phyloP scores from a whole-genome alignment of 2,888 invertebrate genomes.

The Acronicta alni region DNA sequence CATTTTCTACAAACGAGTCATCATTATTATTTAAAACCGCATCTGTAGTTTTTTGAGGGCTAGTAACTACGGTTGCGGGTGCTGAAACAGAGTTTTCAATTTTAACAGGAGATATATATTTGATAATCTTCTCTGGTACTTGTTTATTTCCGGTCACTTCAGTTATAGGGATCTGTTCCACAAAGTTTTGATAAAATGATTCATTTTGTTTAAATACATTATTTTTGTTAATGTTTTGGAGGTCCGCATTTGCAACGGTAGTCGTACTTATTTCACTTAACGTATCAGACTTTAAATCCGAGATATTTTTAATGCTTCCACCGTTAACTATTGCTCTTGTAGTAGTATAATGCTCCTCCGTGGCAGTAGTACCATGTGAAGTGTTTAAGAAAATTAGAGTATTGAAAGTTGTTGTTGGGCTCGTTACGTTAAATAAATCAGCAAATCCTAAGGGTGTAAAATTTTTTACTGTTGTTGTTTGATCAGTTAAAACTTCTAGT shows the following conservation, averaged over 20 bases:
- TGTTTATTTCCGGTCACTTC: background rate
- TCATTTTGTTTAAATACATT: slow-evolving; percentile 1
- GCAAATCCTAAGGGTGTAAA: background rate
- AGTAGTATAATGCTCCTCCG: background rate
- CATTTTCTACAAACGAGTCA: slow-evolving; percentile 2
- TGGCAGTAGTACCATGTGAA: no score
- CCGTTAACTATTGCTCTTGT: background rate
- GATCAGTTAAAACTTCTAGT: background rate
- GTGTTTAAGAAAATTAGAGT: background rate
- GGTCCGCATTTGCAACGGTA: background rate
- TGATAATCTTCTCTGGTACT: background rate
- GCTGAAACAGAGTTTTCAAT: background rate
- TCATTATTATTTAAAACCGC: background rate
- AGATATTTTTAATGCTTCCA: no score
- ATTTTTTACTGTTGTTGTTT: slow-evolving; percentile 1
- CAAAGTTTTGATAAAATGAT: background rate
- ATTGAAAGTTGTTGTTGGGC: background rate
- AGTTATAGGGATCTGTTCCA: background rate
- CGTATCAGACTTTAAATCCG: background rate
- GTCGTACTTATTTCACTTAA: background rate
- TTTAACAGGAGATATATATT: background rate
- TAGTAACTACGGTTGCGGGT: background rate
- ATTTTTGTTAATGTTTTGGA: background rate
- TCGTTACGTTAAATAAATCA: background rate
- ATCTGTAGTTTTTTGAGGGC: background rate